Percentiles rank a stretch among this genome's conserved stretches.
Evolutionary conservation across 2,113 vertebrate species (phyloP).

Genomic region (Aspiorhynchus laticeps): DNA sequence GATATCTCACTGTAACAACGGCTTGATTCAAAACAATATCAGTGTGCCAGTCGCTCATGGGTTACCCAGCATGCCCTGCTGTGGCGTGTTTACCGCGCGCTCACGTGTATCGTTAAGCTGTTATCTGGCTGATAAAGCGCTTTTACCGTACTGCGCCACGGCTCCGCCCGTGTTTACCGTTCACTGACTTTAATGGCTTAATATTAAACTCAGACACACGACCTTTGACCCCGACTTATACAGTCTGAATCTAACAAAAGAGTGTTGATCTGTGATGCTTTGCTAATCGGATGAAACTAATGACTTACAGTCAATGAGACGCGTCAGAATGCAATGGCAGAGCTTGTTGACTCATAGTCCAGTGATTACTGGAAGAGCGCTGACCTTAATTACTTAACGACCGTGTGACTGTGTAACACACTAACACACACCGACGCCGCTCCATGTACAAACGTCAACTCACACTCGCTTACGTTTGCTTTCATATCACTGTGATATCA

Average conservation of each 20-base stretch:
- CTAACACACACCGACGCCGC: neutral
- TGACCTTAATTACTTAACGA: constrained; percentile 24
- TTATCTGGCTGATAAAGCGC: neutral
- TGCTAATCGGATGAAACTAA: neutral
- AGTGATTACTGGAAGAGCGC: constrained; percentile 7
- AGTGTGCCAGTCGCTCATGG: neutral
- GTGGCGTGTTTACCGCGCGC: neutral
- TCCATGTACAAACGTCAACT: neutral
- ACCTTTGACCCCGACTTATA: constrained; percentile 12
- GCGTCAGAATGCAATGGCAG: neutral
- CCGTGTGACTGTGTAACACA: constrained; percentile 2
- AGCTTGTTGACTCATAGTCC: neutral
- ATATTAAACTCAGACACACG: neutral
- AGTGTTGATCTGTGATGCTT: no score
- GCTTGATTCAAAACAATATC: neutral
- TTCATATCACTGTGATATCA: neutral
- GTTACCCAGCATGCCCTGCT: constrained; percentile 1
- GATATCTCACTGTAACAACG: neutral
- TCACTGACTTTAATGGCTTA: neutral
- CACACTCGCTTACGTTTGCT: neutral
- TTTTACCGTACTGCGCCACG: neutral
- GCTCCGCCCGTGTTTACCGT: neutral
- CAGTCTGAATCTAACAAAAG: neutral
- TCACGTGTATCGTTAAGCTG: neutral
- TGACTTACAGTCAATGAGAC: neutral